A percentile compares a stretch with the other conserved stretches of the same genome.
Conservation (phyloP, 2,113 vertebrate genomes). For the Passer montanus region DNA sequence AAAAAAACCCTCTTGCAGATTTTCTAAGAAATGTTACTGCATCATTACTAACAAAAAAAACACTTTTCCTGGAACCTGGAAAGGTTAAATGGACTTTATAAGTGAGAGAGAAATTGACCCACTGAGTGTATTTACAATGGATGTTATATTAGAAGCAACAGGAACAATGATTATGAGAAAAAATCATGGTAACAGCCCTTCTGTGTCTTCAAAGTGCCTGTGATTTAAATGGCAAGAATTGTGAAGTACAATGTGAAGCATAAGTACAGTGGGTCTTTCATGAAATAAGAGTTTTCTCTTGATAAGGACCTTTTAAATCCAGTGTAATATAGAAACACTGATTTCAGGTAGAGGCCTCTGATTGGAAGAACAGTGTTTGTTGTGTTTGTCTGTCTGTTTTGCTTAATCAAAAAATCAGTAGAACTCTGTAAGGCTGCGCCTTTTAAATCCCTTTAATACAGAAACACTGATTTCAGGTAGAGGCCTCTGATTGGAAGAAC, state of each 20-base stretch:
- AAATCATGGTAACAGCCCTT: neutral
- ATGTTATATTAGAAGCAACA: neutral
- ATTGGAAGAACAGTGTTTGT: neutral
- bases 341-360: neutral
- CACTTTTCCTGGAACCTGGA: neutral
- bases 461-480: slow-evolving; percentile 10
- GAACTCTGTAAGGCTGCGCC: neutral
- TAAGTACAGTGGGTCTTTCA: neutral
- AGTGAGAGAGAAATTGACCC: neutral
- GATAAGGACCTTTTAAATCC: slow-evolving; percentile 9
- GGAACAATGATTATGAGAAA: neutral
- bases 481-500: neutral
- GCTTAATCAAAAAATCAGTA: slow-evolving; percentile 41
- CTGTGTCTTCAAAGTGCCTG: neutral
- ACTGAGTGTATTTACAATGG: neutral
- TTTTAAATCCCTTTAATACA: neutral
- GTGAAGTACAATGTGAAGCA: neutral
- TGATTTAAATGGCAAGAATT: neutral
- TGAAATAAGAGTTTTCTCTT: slow-evolving; percentile 25
- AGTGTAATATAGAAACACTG: neutral
- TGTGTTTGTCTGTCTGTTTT: slow-evolving; percentile 32
- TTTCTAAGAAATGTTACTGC: neutral
- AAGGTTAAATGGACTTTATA: slow-evolving; percentile 14
- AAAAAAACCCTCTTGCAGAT: neutral
- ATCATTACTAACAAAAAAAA: neutral